Percentiles rank a stretch among this genome's conserved stretches.
These are phyloP conservation scores for Eurystomus gularis DNA, from an alignment of 2,113 vertebrate genomes.

Conservation along the genomic window DNA sequence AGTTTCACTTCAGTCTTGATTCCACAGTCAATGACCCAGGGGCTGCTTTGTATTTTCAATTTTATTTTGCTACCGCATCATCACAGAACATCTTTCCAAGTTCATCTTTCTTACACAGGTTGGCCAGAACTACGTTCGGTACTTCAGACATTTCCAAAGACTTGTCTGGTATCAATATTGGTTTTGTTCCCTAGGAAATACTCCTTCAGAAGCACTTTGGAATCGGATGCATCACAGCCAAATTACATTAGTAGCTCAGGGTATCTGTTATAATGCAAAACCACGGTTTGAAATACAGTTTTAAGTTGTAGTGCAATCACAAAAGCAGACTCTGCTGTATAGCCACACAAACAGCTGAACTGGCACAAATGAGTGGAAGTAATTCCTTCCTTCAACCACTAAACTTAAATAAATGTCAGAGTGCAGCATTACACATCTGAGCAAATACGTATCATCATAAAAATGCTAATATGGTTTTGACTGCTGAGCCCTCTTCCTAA, in stretches of 20 bases:
- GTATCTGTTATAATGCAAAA: not conserved
- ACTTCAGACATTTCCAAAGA: not conserved
- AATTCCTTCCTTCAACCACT: conserved; percentile 43
- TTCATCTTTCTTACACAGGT: too few species aligned
- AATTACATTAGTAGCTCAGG: not conserved
- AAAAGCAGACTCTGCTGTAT: not conserved
- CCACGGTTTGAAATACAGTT: not conserved
- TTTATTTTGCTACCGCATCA: not conserved
- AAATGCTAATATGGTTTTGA: not conserved
- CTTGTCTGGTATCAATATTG: not conserved
- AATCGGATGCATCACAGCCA: not conserved
- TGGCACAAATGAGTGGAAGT: not conserved
- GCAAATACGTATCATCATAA: not conserved
- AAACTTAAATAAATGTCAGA: conserved; percentile 20
- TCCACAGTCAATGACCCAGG: accelerated
- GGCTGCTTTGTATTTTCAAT: not conserved
- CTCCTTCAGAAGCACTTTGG: not conserved
- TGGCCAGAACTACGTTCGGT: not conserved
- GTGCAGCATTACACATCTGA: not conserved
- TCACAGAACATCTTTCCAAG: not conserved
- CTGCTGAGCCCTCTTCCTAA: not conserved
- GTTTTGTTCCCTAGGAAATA: not conserved
- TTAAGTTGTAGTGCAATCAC: not conserved
- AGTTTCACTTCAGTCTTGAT: not conserved
- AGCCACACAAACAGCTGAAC: conserved; percentile 29